Evolutionary conservation across 2,888 invertebrate genomes (phyloP), one percentile per base, ranked within the genome.

Genomic region (Meteorus colon): DNA sequence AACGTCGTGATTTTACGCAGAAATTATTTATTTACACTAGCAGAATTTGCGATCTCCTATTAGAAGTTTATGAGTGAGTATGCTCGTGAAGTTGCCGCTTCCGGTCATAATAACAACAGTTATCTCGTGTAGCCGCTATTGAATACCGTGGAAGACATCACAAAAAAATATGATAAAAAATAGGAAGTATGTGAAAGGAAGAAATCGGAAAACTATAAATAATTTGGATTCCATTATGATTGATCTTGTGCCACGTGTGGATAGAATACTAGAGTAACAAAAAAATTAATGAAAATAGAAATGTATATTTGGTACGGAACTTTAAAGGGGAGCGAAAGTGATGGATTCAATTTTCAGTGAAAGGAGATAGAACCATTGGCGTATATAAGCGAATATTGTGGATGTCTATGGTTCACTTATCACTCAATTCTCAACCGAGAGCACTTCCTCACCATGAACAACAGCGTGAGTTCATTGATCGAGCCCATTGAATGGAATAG

Each of bases 311-410:
- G 29, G 34, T 59, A 60, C 19, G 10, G 59, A 37, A 59, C 12
- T 59, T 71, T 34, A 45, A 82, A 83, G 85, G 82, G 84, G 81
- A 82, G 82, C 78, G 81, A 77, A 76, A 84, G 81, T 84, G 70
- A 75, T 82, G 81, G 74, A 81, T 81, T 79, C 62, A 62, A 67
- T 68, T 75, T 72, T 69, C 78, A 83, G 86, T 85, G 87, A 88
- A 87, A 87, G 88, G 89, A 87, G 86, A 87, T 86, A 84, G 87
- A 84, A 85, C 84, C 82, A 82, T 84, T 80, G 82, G 82, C 83
- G 83, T 88, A 89, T 89, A 89, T 88, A 89, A 89, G 86, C 85
- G 78, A 78, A 78, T 59, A 72, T 75, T 77, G 80, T 78, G 59
- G 73, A 80, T 80, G 77, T 77, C 81, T 78, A 77, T 78, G 78